Evolutionary conservation across 1,140 invertebrate species (phyloP).

Genomic region (Solen grandis): DNA sequence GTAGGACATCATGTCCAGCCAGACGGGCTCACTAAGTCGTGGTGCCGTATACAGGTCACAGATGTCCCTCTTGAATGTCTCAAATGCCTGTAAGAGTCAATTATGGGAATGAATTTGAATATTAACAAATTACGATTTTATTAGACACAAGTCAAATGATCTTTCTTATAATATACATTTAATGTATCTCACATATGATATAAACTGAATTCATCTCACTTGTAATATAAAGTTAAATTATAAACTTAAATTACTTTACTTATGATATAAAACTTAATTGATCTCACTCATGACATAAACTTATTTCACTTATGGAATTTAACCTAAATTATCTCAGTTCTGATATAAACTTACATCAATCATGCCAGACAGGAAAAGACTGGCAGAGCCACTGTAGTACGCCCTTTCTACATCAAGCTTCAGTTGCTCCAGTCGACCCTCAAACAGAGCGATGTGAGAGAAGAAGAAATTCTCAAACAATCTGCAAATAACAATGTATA

Average conservation of each 20-base stretch:
- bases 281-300: too few species aligned
- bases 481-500: slow-evolving; percentile 47
- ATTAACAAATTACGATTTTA: background rate
- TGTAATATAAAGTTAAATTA: too few species aligned
- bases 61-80: slow-evolving; percentile 82
- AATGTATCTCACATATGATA: too few species aligned
- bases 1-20: slow-evolving; percentile 85
- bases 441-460: slow-evolving; percentile 90
- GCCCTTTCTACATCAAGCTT: slow-evolving; percentile 81
- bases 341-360: slow-evolving; percentile 82
- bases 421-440: slow-evolving; percentile 88
- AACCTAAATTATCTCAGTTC: too few species aligned
- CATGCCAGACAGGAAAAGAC: slow-evolving; percentile 65
- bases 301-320: too few species aligned
- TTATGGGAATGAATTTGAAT: background rate
- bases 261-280: too few species aligned
- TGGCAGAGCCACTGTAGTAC: slow-evolving; percentile 81
- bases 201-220: too few species aligned
- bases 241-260: too few species aligned
- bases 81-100: slow-evolving; percentile 77
- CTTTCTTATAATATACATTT: background rate
- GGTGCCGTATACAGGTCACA: slow-evolving; percentile 87
- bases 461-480: slow-evolving; percentile 85
- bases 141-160: background rate
- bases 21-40: slow-evolving; percentile 85